Evolutionary conservation across 2,113 vertebrate species (phyloP).

Genomic region (Podiceps cristatus): DNA sequence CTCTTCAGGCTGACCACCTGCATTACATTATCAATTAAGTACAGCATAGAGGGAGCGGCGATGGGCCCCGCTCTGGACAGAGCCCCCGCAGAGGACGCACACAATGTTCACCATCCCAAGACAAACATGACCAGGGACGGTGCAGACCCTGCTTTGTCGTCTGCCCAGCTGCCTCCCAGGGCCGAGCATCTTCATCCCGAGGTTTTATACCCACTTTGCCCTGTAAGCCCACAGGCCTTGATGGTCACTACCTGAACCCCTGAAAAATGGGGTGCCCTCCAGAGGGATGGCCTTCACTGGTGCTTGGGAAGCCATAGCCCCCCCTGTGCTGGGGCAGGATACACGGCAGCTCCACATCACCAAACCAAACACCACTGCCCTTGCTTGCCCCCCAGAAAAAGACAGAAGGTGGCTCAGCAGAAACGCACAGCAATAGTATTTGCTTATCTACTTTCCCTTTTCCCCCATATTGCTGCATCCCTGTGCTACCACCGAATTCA

Average conservation of each 20-base stretch:
- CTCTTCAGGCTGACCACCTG: not conserved
- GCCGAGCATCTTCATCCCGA: not conserved
- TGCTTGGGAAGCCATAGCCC: not conserved
- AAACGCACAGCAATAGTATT: not conserved
- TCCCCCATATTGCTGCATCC: not conserved
- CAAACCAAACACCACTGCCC: not conserved
- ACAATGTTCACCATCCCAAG: not conserved
- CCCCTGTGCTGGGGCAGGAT: not conserved
- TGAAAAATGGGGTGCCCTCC: not conserved
- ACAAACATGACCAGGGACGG: not conserved
- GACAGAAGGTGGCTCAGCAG: not conserved
- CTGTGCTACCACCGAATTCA: not conserved
- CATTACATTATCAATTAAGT: not conserved
- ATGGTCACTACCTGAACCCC: not conserved
- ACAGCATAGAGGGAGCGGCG: not conserved
- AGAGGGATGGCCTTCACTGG: not conserved
- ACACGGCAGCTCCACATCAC: not conserved
- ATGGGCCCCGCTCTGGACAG: not conserved
- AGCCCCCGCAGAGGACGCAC: not conserved
- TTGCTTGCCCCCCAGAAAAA: not conserved
- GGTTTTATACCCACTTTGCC: not conserved
- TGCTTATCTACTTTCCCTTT: not conserved
- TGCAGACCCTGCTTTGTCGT: not conserved
- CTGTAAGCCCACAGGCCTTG: not conserved
- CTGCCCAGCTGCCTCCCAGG: not conserved